Percentiles rank a stretch among this genome's conserved stretches.
phyloP scores from a whole-genome alignment of 2,113 vertebrate species.

The Oophaga pumilio region DNA sequence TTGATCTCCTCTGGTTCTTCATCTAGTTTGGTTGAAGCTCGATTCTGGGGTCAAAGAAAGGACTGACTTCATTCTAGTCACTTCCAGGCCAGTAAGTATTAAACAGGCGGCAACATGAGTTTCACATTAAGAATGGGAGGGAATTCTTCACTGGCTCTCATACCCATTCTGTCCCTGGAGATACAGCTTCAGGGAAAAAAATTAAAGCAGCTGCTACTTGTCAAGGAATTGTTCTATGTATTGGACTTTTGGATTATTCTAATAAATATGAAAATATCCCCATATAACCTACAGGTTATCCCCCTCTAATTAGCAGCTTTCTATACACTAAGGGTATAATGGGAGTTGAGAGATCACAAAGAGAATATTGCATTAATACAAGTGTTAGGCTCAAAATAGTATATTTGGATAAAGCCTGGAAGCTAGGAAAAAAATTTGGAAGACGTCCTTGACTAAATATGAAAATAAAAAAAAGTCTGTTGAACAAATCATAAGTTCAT shows the following conservation, averaged over 20 bases:
- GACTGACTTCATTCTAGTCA: constrained; percentile 35
- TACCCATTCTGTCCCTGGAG: constrained; percentile 67
- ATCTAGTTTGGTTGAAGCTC: background rate
- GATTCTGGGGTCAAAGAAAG: constrained; percentile 25
- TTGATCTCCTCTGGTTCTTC: background rate
- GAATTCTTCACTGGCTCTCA: constrained; percentile 62
- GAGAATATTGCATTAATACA: background rate
- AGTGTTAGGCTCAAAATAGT: background rate
- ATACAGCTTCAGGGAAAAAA: constrained; percentile 67
- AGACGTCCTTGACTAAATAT: too few species aligned
- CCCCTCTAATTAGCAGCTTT: constrained; percentile 35
- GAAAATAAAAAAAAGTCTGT: too few species aligned
- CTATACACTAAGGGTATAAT: constrained; percentile 58
- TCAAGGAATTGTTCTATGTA: constrained; percentile 70
- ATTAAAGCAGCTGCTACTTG: constrained; percentile 67
- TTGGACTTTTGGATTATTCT: constrained; percentile 70
- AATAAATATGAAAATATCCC: constrained; percentile 62
- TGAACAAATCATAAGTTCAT: background rate
- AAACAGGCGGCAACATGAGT: constrained; percentile 60
- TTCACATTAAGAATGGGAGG: constrained; percentile 66
- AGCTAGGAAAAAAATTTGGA: background rate
- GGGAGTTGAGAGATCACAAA: constrained; percentile 59
- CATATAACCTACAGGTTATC: constrained; percentile 66
- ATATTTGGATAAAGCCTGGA: background rate
- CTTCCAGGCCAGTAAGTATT: constrained; percentile 47